Evolutionary conservation across 2,888 invertebrate genomes (phyloP).

Genomic region (Gerosis bhagava): DNA sequence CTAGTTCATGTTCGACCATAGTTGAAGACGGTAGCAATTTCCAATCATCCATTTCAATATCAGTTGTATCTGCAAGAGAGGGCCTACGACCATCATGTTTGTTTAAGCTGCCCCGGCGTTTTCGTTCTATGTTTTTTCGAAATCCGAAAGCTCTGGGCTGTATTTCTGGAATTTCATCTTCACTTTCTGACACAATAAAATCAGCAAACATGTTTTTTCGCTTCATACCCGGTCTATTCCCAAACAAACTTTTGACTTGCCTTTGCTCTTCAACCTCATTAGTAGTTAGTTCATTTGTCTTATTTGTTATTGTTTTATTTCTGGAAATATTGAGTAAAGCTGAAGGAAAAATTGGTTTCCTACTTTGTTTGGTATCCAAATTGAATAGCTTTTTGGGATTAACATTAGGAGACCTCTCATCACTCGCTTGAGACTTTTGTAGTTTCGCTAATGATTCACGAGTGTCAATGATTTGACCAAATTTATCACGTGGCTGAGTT

Average conservation of each 20-base stretch:
- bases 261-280: slow-evolving; percentile 45
- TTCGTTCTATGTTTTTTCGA: slow-evolving; percentile 34
- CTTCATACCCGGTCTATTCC: slow-evolving; percentile 48
- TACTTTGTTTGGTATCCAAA: slow-evolving; percentile 41
- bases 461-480: slow-evolving; percentile 44
- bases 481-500: slow-evolving; percentile 47
- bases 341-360: slow-evolving; percentile 55
- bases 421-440: slow-evolving; percentile 41
- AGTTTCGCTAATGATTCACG: slow-evolving; percentile 52
- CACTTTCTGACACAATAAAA: slow-evolving; percentile 64
- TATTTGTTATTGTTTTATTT: slow-evolving; percentile 51
- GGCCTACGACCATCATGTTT: slow-evolving; percentile 40
- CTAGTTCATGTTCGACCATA: slow-evolving; percentile 60
- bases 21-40: slow-evolving; percentile 69
- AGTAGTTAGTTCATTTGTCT: slow-evolving; percentile 46
- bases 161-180: slow-evolving; percentile 46
- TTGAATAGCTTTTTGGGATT: slow-evolving; percentile 54
- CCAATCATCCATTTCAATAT: slow-evolving; percentile 70
- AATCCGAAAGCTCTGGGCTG: background rate
- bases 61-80: slow-evolving; percentile 57
- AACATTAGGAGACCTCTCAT: slow-evolving; percentile 48
- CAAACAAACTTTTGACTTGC: slow-evolving; percentile 56
- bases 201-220: slow-evolving; percentile 65
- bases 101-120: slow-evolving; percentile 35
- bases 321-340: slow-evolving; percentile 55